Percentiles rank a stretch among this genome's conserved stretches.
Conservation (phyloP, 1,140 invertebrate species). For the Cydia fagiglandana region DNA sequence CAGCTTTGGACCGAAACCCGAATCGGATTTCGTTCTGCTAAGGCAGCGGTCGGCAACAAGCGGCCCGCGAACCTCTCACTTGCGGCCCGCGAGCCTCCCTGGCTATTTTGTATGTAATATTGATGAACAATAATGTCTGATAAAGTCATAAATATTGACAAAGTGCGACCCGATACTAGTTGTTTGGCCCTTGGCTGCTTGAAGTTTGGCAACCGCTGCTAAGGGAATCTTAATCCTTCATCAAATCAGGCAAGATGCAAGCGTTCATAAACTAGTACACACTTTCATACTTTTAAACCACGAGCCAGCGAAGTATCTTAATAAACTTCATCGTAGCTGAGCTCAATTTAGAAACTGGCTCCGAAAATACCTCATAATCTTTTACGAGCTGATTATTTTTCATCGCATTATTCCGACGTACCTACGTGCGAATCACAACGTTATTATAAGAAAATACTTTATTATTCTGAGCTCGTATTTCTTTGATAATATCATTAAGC, state of each 20-base stretch:
- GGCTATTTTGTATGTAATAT: too few relatives aligned
- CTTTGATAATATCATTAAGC: constrained; percentile 1
- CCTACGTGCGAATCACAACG: constrained; percentile 13
- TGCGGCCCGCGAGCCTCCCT: too few relatives aligned
- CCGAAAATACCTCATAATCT: constrained; percentile 14
- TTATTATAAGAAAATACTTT: constrained; percentile 9
- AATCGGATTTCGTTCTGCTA: too few relatives aligned
- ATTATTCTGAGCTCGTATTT: constrained; percentile 12
- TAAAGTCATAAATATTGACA: too few relatives aligned
- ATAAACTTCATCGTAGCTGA: constrained; percentile 5
- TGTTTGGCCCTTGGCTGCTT: too few relatives aligned
- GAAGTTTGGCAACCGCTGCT: too few relatives aligned
- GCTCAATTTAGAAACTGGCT: neutral
- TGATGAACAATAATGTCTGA: too few relatives aligned
- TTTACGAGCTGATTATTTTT: constrained; percentile 28
- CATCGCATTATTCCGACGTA: constrained; percentile 13
- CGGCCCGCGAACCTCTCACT: too few relatives aligned
- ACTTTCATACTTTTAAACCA: neutral
- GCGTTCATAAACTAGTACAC: neutral
- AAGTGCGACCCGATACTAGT: too few relatives aligned
- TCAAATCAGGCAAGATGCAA: neutral
- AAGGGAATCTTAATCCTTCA: too few relatives aligned
- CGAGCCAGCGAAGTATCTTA: neutral
- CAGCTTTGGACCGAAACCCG: too few relatives aligned
- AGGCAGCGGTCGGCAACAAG: too few relatives aligned